Conservation (phyloP, 2,888 invertebrate species). For the Pterobdella sp. region DNA sequence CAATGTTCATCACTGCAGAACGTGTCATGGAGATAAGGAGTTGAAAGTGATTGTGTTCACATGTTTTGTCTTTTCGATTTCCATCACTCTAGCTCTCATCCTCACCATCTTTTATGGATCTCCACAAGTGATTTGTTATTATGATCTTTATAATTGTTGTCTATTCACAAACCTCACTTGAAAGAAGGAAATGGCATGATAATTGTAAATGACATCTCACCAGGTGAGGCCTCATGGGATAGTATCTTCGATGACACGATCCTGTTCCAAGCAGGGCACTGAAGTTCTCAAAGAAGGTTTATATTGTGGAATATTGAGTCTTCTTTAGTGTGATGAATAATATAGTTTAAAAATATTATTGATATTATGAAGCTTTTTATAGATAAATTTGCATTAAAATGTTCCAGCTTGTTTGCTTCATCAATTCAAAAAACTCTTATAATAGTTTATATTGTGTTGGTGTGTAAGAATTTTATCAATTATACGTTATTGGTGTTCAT, state of each 20-base stretch:
- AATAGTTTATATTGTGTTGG: too few relatives aligned
- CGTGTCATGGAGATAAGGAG: constrained; percentile 50
- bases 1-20: too few relatives aligned
- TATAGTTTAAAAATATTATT: background rate
- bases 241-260: background rate
- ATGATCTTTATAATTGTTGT: too few relatives aligned
- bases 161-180: too few relatives aligned
- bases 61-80: constrained; percentile 61
- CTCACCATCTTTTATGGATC: constrained; percentile 67
- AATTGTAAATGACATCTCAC: too few relatives aligned
- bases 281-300: constrained; percentile 60
- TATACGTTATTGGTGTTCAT: too few relatives aligned
- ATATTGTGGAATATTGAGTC: constrained; percentile 67
- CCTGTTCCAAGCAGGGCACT: constrained; percentile 10
- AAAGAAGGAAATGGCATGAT: too few relatives aligned
- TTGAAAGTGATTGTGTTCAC: constrained; percentile 62
- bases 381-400: background rate
- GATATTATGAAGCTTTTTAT: background rate
- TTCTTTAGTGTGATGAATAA: constrained; percentile 41
- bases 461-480: too few relatives aligned
- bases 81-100: constrained; percentile 65
- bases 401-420: constrained; percentile 1
- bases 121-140: constrained; percentile 63
- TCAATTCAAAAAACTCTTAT: too few relatives aligned
- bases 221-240: background rate